phyloP scores from a whole-genome alignment of 1,140 invertebrate genomes.

The Oncopodura yosiiana region DNA sequence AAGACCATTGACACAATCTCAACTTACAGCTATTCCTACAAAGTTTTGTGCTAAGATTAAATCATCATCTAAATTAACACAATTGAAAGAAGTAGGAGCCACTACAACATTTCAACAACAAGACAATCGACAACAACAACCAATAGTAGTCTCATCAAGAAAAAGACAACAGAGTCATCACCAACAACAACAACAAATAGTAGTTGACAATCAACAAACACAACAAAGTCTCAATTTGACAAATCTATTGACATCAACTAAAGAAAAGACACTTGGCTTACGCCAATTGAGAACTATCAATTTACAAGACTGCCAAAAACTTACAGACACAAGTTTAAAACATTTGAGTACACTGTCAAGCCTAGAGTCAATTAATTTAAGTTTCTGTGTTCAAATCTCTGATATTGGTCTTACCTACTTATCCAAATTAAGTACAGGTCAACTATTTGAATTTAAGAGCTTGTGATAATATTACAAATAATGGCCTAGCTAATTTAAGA shows the following conservation, averaged over 20 bases:
- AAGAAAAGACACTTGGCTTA: no score
- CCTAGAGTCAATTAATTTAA: constrained; percentile 77
- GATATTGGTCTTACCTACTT: constrained; percentile 82
- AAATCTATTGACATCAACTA: no score
- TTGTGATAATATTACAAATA: constrained; percentile 87
- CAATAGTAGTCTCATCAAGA: not conserved
- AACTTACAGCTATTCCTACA: no score
- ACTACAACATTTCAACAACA: no score
- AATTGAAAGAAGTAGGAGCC: no score
- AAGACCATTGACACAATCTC: no score
- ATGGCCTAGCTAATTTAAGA: constrained; percentile 78
- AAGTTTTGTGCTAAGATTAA: no score
- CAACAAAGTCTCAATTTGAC: constrained; percentile 40
- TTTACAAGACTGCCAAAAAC: constrained; percentile 84
- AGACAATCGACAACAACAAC: not conserved
- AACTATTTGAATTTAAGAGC: constrained; percentile 80
- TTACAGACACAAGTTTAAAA: constrained; percentile 79
- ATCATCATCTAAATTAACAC: no score
- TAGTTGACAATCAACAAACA: not conserved
- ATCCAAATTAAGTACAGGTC: constrained; percentile 67
- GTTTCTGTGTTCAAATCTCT: constrained; percentile 85
- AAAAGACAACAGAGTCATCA: not conserved
- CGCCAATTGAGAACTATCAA: constrained; percentile 73
- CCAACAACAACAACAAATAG: not conserved
- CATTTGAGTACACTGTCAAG: constrained; percentile 73